Evolutionary conservation across 2,888 invertebrate species (phyloP).

Genomic region (Apotomis betuletana): DNA sequence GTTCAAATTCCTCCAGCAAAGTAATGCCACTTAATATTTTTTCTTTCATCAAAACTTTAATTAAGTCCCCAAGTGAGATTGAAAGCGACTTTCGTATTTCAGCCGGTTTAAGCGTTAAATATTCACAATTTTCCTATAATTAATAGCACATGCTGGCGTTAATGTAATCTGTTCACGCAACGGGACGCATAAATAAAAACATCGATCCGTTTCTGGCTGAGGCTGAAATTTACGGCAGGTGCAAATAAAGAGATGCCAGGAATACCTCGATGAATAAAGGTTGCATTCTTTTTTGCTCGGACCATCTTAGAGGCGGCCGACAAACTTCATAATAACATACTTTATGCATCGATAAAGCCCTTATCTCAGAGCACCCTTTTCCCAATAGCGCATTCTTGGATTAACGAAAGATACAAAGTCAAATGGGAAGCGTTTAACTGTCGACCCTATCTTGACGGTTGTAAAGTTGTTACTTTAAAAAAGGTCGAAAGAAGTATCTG

Average conservation of each 20-base stretch:
- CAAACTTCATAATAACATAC: conserved; percentile 77
- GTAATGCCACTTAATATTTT: conserved; percentile 22
- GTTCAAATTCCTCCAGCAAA: conserved; percentile 21
- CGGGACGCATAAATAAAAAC: conserved; percentile 49
- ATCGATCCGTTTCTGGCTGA: conserved; percentile 50
- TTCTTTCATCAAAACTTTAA: conserved; percentile 32
- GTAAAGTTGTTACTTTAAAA: conserved; percentile 60
- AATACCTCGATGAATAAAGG: conserved; percentile 63
- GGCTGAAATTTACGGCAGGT: conserved; percentile 66
- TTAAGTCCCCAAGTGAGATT: conserved; percentile 29
- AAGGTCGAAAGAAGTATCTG: conserved; percentile 57
- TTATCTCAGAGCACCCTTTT: conserved; percentile 75
- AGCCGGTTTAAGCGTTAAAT: conserved; percentile 8
- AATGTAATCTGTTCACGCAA: conserved; percentile 46
- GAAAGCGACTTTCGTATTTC: conserved; percentile 15
- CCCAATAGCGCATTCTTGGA: conserved; percentile 72
- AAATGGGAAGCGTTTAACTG: conserved; percentile 49
- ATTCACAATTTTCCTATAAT: conserved; percentile 37
- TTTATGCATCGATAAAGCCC: conserved; percentile 79
- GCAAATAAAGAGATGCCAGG: conserved; percentile 68
- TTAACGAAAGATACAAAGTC: conserved; percentile 63
- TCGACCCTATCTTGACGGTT: conserved; percentile 53
- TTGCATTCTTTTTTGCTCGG: conserved; percentile 58
- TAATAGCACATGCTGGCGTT: conserved; percentile 42
- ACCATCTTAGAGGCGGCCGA: conserved; percentile 55